Evolutionary conservation across 2,888 invertebrate species (phyloP).

Genomic region (Clistopyga incitator): DNA sequence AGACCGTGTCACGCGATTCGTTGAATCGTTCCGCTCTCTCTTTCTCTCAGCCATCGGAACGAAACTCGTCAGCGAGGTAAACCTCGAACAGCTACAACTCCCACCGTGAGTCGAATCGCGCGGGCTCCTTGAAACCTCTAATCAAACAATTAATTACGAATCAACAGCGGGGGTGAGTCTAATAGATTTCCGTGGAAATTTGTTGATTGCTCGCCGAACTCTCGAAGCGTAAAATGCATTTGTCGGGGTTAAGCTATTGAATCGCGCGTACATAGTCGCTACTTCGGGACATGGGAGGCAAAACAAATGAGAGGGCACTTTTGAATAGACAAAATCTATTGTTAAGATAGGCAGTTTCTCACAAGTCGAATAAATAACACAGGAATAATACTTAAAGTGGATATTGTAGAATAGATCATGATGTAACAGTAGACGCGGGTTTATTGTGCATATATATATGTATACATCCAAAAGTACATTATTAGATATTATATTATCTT

Average conservation of each 20-base stretch:
- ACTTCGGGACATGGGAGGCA: not conserved
- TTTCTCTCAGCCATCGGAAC: conserved; percentile 31
- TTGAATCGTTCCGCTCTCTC: conserved; percentile 10
- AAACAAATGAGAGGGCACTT: not conserved
- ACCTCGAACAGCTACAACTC: conserved; percentile 28
- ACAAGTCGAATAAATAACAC: not conserved
- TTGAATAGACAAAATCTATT: not conserved
- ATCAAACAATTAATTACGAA: conserved; percentile 60
- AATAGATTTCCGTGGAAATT: conserved; percentile 54
- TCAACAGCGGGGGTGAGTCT: not conserved
- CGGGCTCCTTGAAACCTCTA: conserved; percentile 16
- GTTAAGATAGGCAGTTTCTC: not conserved
- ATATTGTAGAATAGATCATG: conserved; percentile 1
- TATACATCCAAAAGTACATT: not conserved
- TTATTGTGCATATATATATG: not conserved
- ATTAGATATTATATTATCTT: conserved; percentile 37
- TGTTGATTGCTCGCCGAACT: conserved; percentile 47
- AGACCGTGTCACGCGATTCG: conserved; percentile 12
- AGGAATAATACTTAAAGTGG: not conserved
- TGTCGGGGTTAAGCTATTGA: not conserved
- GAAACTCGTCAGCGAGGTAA: conserved; percentile 25
- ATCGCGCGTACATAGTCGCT: not conserved
- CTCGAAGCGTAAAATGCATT: conserved; percentile 4
- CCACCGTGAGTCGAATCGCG: conserved; percentile 20
- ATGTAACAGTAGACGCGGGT: not conserved